Conservation (phyloP, 1,140 invertebrate species). For the Drosophila sproati region DNA sequence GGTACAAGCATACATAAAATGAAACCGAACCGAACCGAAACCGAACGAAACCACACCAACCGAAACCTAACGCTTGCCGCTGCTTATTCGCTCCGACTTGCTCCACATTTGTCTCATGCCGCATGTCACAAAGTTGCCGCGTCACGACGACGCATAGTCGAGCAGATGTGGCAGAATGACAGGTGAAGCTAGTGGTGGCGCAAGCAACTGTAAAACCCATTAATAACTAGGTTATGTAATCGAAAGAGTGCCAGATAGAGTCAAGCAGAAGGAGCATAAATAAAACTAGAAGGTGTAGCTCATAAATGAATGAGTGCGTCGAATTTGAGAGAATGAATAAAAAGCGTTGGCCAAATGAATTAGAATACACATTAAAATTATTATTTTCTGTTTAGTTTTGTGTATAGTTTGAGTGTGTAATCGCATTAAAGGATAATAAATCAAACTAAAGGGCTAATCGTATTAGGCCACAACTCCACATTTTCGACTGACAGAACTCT, state of each 20-base stretch:
- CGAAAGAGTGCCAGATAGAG: conserved; percentile 51
- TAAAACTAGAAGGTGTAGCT: not conserved
- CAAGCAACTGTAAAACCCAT: conserved; percentile 64
- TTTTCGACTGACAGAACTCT: too few species aligned
- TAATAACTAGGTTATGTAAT: conserved; percentile 81
- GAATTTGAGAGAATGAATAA: too few species aligned
- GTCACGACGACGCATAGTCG: conserved; percentile 56
- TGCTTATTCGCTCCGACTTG: conserved; percentile 28
- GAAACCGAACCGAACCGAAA: not conserved
- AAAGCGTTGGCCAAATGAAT: too few species aligned
- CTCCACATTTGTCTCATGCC: conserved; percentile 67
- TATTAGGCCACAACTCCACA: too few species aligned
- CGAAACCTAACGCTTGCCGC: not conserved
- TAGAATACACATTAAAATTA: too few species aligned
- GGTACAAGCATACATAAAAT: conserved; percentile 21
- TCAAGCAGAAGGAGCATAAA: conserved; percentile 1
- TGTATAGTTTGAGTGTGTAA: too few species aligned
- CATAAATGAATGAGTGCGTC: conserved; percentile 11
- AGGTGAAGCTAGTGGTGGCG: conserved; percentile 40
- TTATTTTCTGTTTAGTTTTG: too few species aligned
- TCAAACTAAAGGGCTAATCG: too few species aligned
- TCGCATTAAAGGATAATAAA: too few species aligned
- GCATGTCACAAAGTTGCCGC: conserved; percentile 75
- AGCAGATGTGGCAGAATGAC: conserved; percentile 22
- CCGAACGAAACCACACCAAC: conserved; percentile 1